Percentiles rank a stretch among this genome's conserved stretches.
These are phyloP conservation scores for Peromyscus polionotus DNA, from an alignment of 2,113 vertebrate species.

Conservation along the genomic window DNA sequence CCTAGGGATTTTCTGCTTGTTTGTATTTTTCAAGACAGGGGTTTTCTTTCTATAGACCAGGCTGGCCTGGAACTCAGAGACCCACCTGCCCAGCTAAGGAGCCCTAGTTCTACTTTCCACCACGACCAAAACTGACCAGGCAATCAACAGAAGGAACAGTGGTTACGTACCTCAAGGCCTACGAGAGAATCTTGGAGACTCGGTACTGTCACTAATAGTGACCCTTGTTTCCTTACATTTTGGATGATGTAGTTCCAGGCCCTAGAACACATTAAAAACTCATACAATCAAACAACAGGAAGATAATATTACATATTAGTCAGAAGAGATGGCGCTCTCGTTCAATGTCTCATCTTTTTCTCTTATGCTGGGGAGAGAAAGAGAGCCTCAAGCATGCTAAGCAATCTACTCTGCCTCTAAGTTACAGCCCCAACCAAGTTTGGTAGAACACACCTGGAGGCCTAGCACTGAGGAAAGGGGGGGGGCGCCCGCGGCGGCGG, in stretches of 20 bases:
- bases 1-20: neutral
- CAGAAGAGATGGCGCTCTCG: neutral
- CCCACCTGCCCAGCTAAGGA: neutral
- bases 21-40: neutral
- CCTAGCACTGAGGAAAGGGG: neutral
- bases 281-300: neutral
- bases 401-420: neutral
- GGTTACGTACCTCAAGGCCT: constrained; percentile 89
- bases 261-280: constrained; percentile 86
- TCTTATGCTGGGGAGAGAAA: neutral
- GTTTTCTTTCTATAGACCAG: neutral
- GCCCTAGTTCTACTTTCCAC: neutral
- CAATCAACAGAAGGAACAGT: neutral
- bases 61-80: neutral
- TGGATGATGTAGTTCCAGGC: constrained; percentile 92
- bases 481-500: too few relatives aligned
- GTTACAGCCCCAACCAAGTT: neutral
- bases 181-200: constrained; percentile 91
- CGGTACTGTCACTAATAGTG: constrained; percentile 94
- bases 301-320: neutral
- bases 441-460: neutral
- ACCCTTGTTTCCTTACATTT: constrained; percentile 90
- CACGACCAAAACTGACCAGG: neutral
- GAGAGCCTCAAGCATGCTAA: neutral
- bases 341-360: neutral